Evolutionary conservation across 2,113 vertebrate species (phyloP), one percentile per base, ranked within the genome.

Genomic region (Actenoides lindsayi): DNA sequence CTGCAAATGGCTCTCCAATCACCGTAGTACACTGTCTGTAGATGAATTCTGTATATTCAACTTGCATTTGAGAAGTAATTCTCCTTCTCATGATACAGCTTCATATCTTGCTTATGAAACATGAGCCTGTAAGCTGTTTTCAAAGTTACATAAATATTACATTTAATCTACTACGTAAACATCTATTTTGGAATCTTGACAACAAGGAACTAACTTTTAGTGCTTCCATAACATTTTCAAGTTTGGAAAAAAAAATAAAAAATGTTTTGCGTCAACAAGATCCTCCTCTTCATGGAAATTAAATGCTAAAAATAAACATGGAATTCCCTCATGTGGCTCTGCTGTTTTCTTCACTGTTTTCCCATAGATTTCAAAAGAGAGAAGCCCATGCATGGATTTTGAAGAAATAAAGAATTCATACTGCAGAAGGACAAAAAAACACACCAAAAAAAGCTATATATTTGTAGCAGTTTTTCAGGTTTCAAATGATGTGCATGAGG

Each of bases 151-250:
- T 63, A 91, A 92, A 83, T 59, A 83, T 77, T 70, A 71, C 30
- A 70, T 59, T 54, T 89, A 54, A 88, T 93, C 85, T 83, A 67
- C 63, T 88, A 86, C 0, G 2, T 75, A 93, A 90, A 96, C n/a
- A 71, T 83, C 70, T 70, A 6, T 67, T 87, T 90, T 92, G 82
- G 92, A 95, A 70, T 48, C 37, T 21, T 88, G 79, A 90, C 96
- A 96, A 89, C 28, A 90, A 77, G 87, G 87, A 96, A 90, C 82
- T 77, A 73, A 87, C 69, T 91, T 93, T 82, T 90, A 95, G 92
- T 57, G 54, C 81, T 93, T 90, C 51, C 65, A 82, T 62, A 95
- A 31, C 67, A 96, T 73, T 94, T 91, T 73, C 57, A 88, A 91
- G 62, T 59, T 59, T 70, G n/a, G 51, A 48, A 57, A 25, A 56